These are phyloP conservation scores for Dipus sagitta DNA, from an alignment of 2,797 vertebrate species.

Conservation along the genomic window DNA sequence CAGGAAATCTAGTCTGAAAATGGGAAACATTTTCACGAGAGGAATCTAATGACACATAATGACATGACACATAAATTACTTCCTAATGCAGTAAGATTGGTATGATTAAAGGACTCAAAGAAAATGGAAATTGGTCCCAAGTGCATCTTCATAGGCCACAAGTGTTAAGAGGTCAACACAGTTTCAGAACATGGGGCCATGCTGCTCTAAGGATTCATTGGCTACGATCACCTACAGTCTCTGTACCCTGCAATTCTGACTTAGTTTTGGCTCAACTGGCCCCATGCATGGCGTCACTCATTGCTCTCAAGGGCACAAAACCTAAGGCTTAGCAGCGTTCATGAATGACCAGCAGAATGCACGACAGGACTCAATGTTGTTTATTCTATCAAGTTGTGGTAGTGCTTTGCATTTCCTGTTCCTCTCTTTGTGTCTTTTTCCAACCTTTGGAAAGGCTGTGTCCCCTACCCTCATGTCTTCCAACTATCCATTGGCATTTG, in stretches of 20 bases:
- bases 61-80: no score
- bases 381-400: background rate
- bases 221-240: no score
- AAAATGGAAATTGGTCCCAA: no score
- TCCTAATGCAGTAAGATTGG: no score
- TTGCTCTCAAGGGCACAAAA: background rate
- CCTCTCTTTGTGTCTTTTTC: background rate
- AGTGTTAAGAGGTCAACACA: background rate
- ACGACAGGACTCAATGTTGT: background rate
- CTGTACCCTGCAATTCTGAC: background rate
- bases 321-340: background rate
- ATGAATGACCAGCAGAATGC: background rate
- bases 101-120: no score
- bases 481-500: no score
- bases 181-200: background rate
- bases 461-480: no score
- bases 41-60: no score
- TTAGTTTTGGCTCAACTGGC: background rate
- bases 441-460: background rate
- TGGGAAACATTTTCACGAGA: no score
- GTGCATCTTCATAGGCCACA: no score
- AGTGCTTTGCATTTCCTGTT: background rate
- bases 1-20: no score
- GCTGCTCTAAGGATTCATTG: background rate
- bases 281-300: rapidly evolving